Evolutionary conservation across 2,113 vertebrate species (phyloP).

Genomic region (Montifringilla adamsi): DNA sequence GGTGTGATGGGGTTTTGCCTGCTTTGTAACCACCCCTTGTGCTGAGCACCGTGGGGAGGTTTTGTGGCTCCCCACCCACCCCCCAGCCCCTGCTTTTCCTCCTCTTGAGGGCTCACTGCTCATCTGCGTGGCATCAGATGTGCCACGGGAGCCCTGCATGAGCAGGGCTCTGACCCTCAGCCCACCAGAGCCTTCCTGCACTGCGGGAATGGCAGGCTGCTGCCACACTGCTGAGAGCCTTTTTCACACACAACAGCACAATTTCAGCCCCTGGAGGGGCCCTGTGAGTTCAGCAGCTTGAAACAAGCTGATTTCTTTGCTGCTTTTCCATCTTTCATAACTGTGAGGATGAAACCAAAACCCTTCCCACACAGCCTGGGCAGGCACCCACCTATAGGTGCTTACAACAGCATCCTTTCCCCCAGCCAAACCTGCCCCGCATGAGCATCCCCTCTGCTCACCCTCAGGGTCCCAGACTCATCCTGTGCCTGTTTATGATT

Average conservation of each 20-base stretch:
- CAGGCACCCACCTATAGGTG: not conserved
- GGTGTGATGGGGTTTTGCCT: not conserved
- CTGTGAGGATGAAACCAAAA: conserved; percentile 61
- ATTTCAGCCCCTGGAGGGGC: conserved; percentile 71
- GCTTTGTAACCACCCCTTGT: not conserved
- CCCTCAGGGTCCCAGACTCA: not conserved
- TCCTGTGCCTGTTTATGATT: not conserved
- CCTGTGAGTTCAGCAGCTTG: conserved; percentile 70
- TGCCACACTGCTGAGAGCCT: conserved; percentile 85
- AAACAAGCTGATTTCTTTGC: conserved; percentile 66
- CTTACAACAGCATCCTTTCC: not conserved
- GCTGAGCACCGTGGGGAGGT: not conserved
- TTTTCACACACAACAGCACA: conserved; percentile 86
- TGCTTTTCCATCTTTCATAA: conserved; percentile 50
- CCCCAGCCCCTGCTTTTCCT: conserved; percentile 27
- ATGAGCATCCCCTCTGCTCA: not conserved
- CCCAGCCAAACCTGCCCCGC: conserved; percentile 3
- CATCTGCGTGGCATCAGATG: not conserved
- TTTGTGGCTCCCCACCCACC: not conserved
- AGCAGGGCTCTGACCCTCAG: conserved; percentile 74
- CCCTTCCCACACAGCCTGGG: conserved; percentile 3
- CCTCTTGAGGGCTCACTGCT: not conserved
- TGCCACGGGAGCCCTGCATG: conserved; percentile 62
- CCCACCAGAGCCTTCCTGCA: conserved; percentile 83
- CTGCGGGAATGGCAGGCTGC: conserved; percentile 83